Conservation (phyloP, 2,113 vertebrate genomes). For the Rhegmatorhina hoffmannsi region DNA sequence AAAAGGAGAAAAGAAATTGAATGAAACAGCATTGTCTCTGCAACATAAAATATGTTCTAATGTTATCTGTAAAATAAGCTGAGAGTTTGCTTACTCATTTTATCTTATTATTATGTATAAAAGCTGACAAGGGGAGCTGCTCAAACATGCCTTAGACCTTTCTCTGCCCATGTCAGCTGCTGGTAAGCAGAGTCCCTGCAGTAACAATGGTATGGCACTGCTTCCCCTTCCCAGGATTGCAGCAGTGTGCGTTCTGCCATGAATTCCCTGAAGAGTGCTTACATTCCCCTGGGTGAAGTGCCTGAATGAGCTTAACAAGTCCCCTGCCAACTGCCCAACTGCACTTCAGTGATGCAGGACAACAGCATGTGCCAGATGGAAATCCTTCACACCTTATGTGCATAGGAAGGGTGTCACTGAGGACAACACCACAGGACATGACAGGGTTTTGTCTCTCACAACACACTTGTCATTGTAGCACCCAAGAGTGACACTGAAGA, state of each 20-base stretch:
- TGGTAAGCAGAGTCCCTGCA: background rate
- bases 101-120: background rate
- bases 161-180: background rate
- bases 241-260: background rate
- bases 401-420: background rate
- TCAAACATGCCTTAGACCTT: background rate
- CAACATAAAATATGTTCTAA: background rate
- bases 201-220: rapidly evolving
- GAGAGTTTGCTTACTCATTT: background rate
- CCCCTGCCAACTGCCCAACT: background rate
- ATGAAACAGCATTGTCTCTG: constrained; percentile 16
- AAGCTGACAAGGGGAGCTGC: background rate
- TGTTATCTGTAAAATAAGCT: background rate
- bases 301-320: background rate
- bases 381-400: background rate
- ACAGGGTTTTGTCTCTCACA: background rate
- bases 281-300: background rate
- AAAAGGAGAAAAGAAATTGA: background rate
- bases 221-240: background rate
- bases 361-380: background rate
- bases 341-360: background rate
- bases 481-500: background rate
- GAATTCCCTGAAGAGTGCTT: background rate
- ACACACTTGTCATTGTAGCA: background rate
- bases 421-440: background rate